These are phyloP conservation scores for Whitmania pigra DNA, from an alignment of 1,140 invertebrate species.

Conservation along the genomic window DNA sequence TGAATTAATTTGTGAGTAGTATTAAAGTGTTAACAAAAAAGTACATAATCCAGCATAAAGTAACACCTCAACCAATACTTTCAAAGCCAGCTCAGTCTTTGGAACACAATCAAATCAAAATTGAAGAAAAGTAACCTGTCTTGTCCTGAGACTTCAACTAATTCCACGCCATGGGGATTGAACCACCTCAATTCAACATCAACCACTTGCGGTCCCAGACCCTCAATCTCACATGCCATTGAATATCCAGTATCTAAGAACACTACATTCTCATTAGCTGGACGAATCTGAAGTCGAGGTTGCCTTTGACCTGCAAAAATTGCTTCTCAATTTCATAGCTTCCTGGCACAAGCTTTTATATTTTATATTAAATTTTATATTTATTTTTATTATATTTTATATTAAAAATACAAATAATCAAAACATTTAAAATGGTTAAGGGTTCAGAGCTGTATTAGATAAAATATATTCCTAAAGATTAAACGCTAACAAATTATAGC, in stretches of 20 bases:
- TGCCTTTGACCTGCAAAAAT: too few relatives aligned
- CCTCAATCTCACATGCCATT: constrained; percentile 1
- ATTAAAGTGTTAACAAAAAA: background rate
- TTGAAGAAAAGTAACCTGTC: constrained; percentile 6
- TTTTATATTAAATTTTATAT: too few relatives aligned
- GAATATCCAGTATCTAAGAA: background rate
- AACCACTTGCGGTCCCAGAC: background rate
- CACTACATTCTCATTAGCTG: background rate
- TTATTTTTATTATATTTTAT: too few relatives aligned
- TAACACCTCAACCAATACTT: background rate
- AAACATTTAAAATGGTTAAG: too few relatives aligned
- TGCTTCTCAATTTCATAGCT: too few relatives aligned
- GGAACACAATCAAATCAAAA: background rate
- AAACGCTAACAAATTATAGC: too few relatives aligned
- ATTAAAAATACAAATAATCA: too few relatives aligned
- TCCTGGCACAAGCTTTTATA: too few relatives aligned
- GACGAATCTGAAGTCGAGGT: background rate
- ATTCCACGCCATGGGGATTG: background rate
- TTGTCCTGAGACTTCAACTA: background rate
- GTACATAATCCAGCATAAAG: background rate
- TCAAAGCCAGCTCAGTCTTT: background rate
- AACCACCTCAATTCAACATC: background rate
- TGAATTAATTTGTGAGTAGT: background rate
- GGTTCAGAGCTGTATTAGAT: too few relatives aligned
- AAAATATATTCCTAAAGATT: too few relatives aligned